Conservation (phyloP, 2,888 invertebrate species). For the Cheilosia pagana region DNA sequence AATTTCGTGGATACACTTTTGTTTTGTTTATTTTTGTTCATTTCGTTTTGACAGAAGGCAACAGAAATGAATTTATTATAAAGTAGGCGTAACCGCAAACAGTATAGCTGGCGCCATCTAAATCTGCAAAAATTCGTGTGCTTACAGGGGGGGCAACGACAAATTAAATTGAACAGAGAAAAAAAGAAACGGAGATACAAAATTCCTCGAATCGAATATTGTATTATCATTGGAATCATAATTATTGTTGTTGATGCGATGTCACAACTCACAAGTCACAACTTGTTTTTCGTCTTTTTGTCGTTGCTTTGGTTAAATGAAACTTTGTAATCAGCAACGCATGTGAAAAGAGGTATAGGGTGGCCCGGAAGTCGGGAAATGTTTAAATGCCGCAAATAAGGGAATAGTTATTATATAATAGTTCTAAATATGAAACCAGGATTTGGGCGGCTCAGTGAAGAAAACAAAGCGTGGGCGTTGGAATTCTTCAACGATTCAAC, state of each 20-base stretch:
- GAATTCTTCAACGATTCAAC: too few relatives aligned
- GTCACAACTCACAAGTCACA: conserved; percentile 19
- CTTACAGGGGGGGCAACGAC: not conserved
- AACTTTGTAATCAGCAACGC: too few relatives aligned
- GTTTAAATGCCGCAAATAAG: too few relatives aligned
- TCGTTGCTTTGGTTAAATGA: too few relatives aligned
- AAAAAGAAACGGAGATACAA: conserved; percentile 3
- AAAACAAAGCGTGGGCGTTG: too few relatives aligned
- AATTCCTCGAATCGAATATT: conserved; percentile 19
- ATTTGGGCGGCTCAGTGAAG: too few relatives aligned
- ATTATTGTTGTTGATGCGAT: conserved; percentile 40
- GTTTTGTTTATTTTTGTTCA: not conserved
- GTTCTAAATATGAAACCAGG: too few relatives aligned
- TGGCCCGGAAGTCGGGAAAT: too few relatives aligned
- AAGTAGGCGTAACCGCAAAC: conserved; percentile 45
- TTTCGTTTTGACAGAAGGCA: not conserved
- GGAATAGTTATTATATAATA: too few relatives aligned
- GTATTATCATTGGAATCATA: conserved; percentile 46
- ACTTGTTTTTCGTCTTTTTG: conserved; percentile 15
- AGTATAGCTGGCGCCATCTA: conserved; percentile 53
- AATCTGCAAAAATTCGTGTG: conserved; percentile 22
- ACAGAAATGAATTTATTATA: conserved; percentile 7
- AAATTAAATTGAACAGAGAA: conserved; percentile 14
- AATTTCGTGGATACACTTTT: not conserved
- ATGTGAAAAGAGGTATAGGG: too few relatives aligned